Evolutionary conservation across 2,113 vertebrate species (phyloP).

Genomic region (Ammodytes marinus): DNA sequence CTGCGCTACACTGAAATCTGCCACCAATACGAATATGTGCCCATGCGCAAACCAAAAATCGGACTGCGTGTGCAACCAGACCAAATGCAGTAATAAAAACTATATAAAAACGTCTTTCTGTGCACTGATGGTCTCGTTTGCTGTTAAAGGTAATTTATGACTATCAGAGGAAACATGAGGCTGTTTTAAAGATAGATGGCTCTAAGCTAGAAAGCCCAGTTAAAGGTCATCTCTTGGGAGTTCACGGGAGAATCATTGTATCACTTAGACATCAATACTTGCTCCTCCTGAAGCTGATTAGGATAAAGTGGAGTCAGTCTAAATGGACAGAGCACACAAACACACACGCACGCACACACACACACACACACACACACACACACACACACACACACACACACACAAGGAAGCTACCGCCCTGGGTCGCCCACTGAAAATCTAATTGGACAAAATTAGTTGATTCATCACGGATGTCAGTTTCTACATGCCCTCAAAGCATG

Average conservation of each 20-base stretch:
- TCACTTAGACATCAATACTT: constrained; percentile 37
- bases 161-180: no score
- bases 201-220: not conserved
- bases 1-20: no score
- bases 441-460: constrained; percentile 55
- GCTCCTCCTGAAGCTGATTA: constrained; percentile 42
- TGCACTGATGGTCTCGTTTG: no score
- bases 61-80: no score
- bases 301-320: constrained; percentile 40
- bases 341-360: not conserved
- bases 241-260: constrained; percentile 32
- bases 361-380: constrained; percentile 2
- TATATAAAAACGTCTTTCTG: no score
- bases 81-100: no score
- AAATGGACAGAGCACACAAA: not conserved
- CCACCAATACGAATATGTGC: no score
- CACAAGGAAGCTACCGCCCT: constrained; percentile 25
- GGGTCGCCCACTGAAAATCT: constrained; percentile 46
- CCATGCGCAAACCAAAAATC: no score
- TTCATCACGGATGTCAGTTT: constrained; percentile 52
- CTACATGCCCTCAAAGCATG: not conserved
- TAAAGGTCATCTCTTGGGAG: constrained; percentile 45
- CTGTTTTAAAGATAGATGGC: no score
- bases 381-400: not conserved
- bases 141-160: no score